Base-by-base conservation (phyloP, 2,797 vertebrate genomes). In the Typhlichthys eigenmanni region DNA sequence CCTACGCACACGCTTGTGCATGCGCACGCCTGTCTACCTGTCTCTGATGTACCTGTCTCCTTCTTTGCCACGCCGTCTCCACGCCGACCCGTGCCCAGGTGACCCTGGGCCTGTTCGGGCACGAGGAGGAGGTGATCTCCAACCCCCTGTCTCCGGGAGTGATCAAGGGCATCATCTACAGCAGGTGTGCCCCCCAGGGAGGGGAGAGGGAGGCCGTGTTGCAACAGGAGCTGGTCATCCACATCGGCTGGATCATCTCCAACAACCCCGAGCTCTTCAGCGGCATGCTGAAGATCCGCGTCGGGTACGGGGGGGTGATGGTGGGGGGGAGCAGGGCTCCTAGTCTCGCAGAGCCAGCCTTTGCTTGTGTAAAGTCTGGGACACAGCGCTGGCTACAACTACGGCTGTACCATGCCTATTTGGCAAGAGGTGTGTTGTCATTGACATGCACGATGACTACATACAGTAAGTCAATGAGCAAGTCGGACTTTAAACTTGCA, bases 191-290 rank as follows among this genome's bases (percentile, higher is more conserved):
- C 19, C 90, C 92, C 3, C 89, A 90, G 0, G 92, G 96, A 0
- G 95, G 95, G 9, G 95, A 97, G 85, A 89, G 94, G 9, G 97
- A 98, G 79, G 96, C 97, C 0, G 97, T 97, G 64, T 90, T 99
- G 47, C 96, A 99, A 84, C 96, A 99, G 80, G 97, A 99, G 62
- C 94, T 99, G 66, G 96, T 99, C 88, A 99, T 99, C 82, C 97
- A 98, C 13, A 95, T 99, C 47, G 98, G 98, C 71, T 99, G 96
- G 96, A 96, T 98, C 80, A 95, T 99, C 91, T 98, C 97, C 69
- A 99, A 96, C 76, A 95, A 88, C 79, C 96, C 97, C 0, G 95
- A 98, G 70, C 91, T 98, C 61, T 99, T 99, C 91, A 93, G 94
- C 3, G 97, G 98, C 71, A 99, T 99, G 98, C 90, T 99, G 67